Percentiles rank a stretch among this genome's conserved stretches.
Conservation (phyloP, 2,888 invertebrate species). For the Adineta ricciae region DNA sequence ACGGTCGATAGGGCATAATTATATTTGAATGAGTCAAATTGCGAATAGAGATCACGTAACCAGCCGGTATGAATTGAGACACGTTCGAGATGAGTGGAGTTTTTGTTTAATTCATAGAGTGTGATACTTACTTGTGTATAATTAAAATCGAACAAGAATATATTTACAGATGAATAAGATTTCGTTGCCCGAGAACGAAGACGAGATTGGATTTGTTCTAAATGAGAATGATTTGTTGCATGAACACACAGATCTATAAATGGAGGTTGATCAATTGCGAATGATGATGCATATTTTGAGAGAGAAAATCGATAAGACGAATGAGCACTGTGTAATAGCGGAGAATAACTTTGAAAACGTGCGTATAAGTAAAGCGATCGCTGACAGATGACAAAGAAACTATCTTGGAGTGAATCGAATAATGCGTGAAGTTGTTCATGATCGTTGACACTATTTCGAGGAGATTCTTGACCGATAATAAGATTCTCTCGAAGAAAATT, state of each 20-base stretch:
- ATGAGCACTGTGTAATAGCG: not conserved
- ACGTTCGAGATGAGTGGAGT: not conserved
- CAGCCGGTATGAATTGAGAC: not conserved
- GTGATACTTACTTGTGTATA: not conserved
- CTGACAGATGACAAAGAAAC: not conserved
- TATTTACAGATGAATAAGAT: not conserved
- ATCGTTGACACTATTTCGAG: not conserved
- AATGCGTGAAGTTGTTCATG: not conserved
- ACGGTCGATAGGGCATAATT: not conserved
- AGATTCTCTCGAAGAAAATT: not conserved
- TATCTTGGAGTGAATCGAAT: not conserved
- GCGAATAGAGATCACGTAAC: not conserved
- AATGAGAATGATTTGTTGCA: not conserved
- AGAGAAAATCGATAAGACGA: not conserved
- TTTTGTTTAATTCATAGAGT: not conserved
- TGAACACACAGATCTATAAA: not conserved
- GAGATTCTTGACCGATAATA: not conserved
- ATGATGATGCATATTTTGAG: not conserved
- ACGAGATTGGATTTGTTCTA: not conserved
- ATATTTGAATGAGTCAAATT: constrained; percentile 1
- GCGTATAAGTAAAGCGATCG: not conserved
- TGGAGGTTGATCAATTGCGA: not conserved
- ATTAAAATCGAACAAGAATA: not conserved
- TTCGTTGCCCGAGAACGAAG: not conserved
- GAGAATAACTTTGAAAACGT: not conserved